Percentiles rank a stretch among this genome's conserved stretches.
phyloP scores from a whole-genome alignment of 2,888 invertebrate genomes.

The Sphaerophoria rueppellii region DNA sequence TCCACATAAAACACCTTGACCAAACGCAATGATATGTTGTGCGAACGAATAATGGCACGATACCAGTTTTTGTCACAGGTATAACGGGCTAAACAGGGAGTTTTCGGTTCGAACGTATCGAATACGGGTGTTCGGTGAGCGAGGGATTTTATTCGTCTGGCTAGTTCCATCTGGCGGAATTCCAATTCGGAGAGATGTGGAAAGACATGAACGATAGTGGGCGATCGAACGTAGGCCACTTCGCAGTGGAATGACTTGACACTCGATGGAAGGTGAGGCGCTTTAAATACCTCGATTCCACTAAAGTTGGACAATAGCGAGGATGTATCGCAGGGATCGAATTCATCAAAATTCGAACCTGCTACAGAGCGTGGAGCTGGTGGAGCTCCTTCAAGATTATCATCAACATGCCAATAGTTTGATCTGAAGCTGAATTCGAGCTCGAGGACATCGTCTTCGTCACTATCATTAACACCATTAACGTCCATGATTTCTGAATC shows the following conservation, averaged over 20 bases:
- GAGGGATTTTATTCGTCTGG: constrained; percentile 83
- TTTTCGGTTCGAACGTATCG: constrained; percentile 78
- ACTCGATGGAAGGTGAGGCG: constrained; percentile 76
- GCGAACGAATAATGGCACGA: constrained; percentile 85
- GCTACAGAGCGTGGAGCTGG: constrained; percentile 70
- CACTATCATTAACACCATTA: constrained; percentile 81
- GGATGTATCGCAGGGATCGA: constrained; percentile 78
- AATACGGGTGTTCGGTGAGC: constrained; percentile 82
- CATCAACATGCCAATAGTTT: constrained; percentile 75
- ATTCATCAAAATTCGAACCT: constrained; percentile 72
- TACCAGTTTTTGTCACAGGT: constrained; percentile 87
- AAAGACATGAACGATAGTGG: constrained; percentile 77
- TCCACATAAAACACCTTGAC: constrained; percentile 89
- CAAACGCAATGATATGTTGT: constrained; percentile 81
- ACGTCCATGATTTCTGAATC: constrained; percentile 77
- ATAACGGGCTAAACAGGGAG: constrained; percentile 86
- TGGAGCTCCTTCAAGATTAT: constrained; percentile 32
- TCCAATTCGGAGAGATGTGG: constrained; percentile 80
- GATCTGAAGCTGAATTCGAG: constrained; percentile 74
- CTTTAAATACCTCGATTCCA: constrained; percentile 75
- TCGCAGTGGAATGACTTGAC: constrained; percentile 77
- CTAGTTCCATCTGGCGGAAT: constrained; percentile 83
- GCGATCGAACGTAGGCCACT: constrained; percentile 76
- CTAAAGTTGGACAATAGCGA: constrained; percentile 77
- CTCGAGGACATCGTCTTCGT: constrained; percentile 75